Base-by-base conservation (phyloP, 2,113 vertebrate genomes). In the Clinocottus analis region DNA sequence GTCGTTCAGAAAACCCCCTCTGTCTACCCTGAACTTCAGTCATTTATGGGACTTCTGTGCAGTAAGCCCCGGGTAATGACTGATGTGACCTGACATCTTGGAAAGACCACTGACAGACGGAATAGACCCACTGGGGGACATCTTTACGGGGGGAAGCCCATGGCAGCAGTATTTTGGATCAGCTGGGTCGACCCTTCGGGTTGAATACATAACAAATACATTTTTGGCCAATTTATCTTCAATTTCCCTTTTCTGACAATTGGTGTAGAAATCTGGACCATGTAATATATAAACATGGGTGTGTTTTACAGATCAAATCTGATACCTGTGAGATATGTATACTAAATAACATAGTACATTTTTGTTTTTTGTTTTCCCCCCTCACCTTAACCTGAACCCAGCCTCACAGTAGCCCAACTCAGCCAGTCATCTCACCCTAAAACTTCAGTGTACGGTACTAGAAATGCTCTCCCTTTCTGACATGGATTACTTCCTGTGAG, bases 61-160 rank as follows among this genome's bases (percentile, higher is more conserved):
- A 23, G 49, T 53, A 10, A 58, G 53, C 14, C 67, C 67, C 41
- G n/a, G 14, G 37, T 29, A 29, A 11, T 71, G 68, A 58, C 35
- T 71, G 51, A 41, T 71, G 5, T 55, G 49, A 55, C 33, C 66
- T 27, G 49, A 56, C 51, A 56, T 56, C 67, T 56, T 56, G 51
- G 35, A 56, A 29, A 71, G 51, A 56, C 53, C 53, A 37, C 33
- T 53, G 66, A 37, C 21, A 51, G 45, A 33, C n/a, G 21, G 65
- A 51, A 16, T 13, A 67, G 65, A 51, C 19, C 27, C 45, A 51
- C 65, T 23, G 65, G 43, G 27, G 41, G 27, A 19, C 5, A 33
- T 49, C 6, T 12, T 25, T 53, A 21, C 47, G 17, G 66, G 16
- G 25, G 21, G n/a, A 23, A 53, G 31, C 47, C 47, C 47, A 23